Percentiles rank a stretch among this genome's conserved stretches.
Evolutionary conservation across 2,113 vertebrate species (phyloP).

Genomic region (Okapia johnstoni): DNA sequence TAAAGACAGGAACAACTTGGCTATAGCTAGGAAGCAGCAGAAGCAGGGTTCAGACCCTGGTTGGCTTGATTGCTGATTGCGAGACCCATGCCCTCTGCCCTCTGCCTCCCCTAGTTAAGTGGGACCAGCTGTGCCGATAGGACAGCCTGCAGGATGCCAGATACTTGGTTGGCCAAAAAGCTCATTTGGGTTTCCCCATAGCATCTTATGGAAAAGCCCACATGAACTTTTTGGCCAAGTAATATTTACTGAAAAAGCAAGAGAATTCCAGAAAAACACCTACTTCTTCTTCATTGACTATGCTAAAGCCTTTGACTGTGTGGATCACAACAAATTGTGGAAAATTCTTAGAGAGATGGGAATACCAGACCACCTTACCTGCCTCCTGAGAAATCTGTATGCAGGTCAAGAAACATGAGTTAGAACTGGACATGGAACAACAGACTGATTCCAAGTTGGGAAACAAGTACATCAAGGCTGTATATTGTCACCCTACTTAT

Average conservation of each 20-base stretch:
- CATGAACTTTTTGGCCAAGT: background rate
- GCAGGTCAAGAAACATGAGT: background rate
- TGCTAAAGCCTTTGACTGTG: background rate
- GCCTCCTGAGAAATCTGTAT: background rate
- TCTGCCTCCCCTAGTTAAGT: background rate
- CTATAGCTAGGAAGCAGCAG: accelerated
- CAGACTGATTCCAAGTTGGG: background rate
- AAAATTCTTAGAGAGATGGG: background rate
- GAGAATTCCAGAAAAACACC: background rate
- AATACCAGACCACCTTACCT: background rate
- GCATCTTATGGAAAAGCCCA: background rate
- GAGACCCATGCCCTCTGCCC: background rate
- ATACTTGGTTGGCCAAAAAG: background rate
- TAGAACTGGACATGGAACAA: background rate
- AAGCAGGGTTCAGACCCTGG: accelerated
- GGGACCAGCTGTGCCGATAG: background rate
- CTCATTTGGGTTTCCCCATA: background rate
- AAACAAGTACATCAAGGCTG: background rate
- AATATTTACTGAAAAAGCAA: background rate
- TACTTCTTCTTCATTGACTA: background rate
- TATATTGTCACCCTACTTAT: background rate
- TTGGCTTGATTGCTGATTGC: background rate
- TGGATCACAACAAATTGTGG: background rate
- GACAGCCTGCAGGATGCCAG: accelerated
- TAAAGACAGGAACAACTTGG: background rate